Evolutionary conservation across 2,113 vertebrate species (phyloP), one percentile per base, ranked within the genome.

Genomic region (Puma concolor): DNA sequence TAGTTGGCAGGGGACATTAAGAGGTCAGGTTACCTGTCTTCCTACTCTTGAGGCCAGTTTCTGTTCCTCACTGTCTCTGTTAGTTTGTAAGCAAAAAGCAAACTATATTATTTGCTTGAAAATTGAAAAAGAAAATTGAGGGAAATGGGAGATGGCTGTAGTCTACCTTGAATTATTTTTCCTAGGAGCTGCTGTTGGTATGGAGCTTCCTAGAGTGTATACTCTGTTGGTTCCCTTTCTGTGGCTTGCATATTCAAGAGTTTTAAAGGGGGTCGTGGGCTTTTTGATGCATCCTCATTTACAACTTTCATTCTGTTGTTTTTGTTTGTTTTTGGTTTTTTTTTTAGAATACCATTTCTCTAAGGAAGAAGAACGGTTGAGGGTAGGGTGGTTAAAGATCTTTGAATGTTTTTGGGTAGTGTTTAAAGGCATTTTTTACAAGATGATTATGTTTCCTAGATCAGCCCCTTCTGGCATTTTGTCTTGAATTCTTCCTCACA

Each of bases 351-450:
- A 29, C 64, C 2, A 1, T 93, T 85, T 93, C 31, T 96, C 12
- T 85, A 71, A 95, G 88, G 89, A 27, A 67, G 31, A 23, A 93
- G 54, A 89, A 84, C 9, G 0, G 29, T 92, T 52, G 15, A 57
- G 4, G 21, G 21, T 44, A 31, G 23, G 27, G 41, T 60, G 4
- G 66, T 72, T 71, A 84, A 96, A 93, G 25, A 89, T 89, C 33
- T 93, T 94, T 67, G 38, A 82, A 95, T 94, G 41, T 89, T 54
- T 97, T 90, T 93, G 96, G 85, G 85, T 64, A 76, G 23, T 63
- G 54, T 93, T 96, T 71, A 87, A 38, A 95, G 88, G 54, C 71
- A 50, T 94, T 91, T 95, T 97, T 44, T 89, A 50, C 21, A 88
- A 87, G 88, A 79, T 29, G 63, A 95, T 91, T 80, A 5, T 50